These are phyloP conservation scores for Hestina assimilis DNA, from an alignment of 1,140 invertebrate genomes.

Conservation along the genomic window DNA sequence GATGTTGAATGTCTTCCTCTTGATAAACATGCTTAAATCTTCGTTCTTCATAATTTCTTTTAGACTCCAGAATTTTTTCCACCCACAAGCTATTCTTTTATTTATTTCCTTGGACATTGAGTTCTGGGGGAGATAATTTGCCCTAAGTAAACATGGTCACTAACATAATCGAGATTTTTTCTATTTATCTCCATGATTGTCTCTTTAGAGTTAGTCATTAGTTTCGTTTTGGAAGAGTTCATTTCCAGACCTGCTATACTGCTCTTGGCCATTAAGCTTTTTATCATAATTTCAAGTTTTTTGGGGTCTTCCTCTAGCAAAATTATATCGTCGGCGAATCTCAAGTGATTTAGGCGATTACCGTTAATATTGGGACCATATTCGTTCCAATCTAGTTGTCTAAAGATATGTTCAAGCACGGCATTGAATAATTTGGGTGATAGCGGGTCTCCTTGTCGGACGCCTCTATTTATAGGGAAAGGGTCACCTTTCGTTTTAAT, in stretches of 20 bases:
- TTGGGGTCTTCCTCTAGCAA: conserved; percentile 24
- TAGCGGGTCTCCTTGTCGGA: no score
- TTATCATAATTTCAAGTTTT: conserved; percentile 21
- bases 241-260: conserved; percentile 22
- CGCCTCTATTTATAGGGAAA: no score
- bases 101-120: conserved; percentile 24
- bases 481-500: no score
- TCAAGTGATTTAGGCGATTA: conserved; percentile 31
- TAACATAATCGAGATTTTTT: conserved; percentile 25
- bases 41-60: conserved; percentile 31
- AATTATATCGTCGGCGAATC: conserved; percentile 43
- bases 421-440: no score
- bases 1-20: conserved; percentile 31
- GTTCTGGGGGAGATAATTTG: conserved; percentile 25
- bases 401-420: no score
- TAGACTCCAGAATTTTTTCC: conserved; percentile 35
- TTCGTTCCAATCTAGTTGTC: no score
- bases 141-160: conserved; percentile 27
- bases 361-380: conserved; percentile 36
- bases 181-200: conserved; percentile 20
- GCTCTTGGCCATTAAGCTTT: conserved; percentile 10
- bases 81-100: conserved; percentile 23
- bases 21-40: conserved; percentile 23
- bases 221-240: conserved; percentile 27
- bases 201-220: conserved; percentile 30